Conservation (phyloP, 1,140 invertebrate genomes). For the Parasteatoda tepidariorum region DNA sequence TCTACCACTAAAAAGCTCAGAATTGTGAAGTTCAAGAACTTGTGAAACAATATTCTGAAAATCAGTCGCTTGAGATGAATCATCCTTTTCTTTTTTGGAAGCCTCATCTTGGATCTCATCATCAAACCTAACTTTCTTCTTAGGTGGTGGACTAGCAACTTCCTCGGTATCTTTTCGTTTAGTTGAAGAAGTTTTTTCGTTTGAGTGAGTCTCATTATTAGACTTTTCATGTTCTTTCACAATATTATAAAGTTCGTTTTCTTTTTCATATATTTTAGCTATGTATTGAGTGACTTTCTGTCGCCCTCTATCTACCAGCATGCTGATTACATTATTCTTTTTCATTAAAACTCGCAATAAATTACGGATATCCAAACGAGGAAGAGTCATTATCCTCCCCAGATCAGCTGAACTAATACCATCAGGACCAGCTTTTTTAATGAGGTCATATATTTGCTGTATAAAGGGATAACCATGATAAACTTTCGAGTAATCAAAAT, state of each 20-base stretch:
- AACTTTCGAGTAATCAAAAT: slow-evolving; percentile 58
- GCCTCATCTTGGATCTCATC: background rate
- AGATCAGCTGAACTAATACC: slow-evolving; percentile 71
- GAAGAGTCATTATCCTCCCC: slow-evolving; percentile 69
- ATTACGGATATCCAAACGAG: slow-evolving; percentile 71
- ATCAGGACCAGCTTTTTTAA: slow-evolving; percentile 69
- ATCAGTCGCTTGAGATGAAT: background rate
- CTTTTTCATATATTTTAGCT: slow-evolving; percentile 67
- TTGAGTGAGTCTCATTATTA: background rate
- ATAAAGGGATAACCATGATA: slow-evolving; percentile 65
- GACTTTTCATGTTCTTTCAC: slow-evolving; percentile 45
- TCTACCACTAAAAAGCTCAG: background rate
- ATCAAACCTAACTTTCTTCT: background rate
- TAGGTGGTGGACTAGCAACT: background rate
- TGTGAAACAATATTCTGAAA: slow-evolving; percentile 33
- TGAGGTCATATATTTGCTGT: slow-evolving; percentile 70
- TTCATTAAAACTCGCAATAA: slow-evolving; percentile 71
- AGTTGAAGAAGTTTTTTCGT: background rate
- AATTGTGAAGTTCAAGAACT: slow-evolving; percentile 10
- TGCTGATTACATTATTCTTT: slow-evolving; percentile 69
- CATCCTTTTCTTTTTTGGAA: background rate
- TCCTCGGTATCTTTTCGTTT: background rate
- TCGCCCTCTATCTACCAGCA: slow-evolving; percentile 72
- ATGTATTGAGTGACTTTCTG: slow-evolving; percentile 69
- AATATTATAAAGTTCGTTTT: slow-evolving; percentile 60